These are phyloP conservation scores for Spea bombifrons DNA, from an alignment of 2,113 vertebrate genomes.

Conservation along the genomic window DNA sequence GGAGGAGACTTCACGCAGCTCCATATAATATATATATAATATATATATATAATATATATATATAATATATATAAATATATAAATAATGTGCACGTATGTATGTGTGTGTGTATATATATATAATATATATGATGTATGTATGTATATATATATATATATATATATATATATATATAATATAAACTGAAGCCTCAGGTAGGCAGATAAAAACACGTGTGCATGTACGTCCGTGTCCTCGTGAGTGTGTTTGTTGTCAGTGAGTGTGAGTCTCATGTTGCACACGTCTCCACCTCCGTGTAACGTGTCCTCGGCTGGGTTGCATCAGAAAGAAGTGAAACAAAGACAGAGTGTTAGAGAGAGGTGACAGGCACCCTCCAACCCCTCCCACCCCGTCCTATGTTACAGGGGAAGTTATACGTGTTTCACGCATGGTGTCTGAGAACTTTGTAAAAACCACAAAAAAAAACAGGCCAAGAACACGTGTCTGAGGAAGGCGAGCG, in stretches of 20 bases:
- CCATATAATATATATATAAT: no score
- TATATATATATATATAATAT: no score
- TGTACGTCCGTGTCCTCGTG: neutral
- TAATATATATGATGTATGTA: no score
- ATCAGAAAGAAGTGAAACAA: neutral
- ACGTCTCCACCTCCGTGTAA: neutral
- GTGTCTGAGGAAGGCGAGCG: no score
- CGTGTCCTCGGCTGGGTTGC: neutral
- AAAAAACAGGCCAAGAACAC: no score
- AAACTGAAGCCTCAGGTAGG: neutral
- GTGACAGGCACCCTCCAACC: neutral
- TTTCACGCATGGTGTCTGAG: neutral
- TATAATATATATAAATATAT: no score
- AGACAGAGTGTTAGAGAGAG: neutral
- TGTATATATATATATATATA: no score
- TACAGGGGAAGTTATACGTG: neutral
- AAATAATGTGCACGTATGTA: no score
- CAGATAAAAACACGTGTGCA: neutral
- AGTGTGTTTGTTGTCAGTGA: neutral
- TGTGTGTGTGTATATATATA: no score
- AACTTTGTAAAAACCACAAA: no score
- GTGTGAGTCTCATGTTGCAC: neutral
- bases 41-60: no score
- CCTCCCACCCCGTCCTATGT: neutral
- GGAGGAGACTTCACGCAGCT: no score